Percentiles rank a stretch among this genome's conserved stretches.
These are phyloP conservation scores for Ornithoptera priamus DNA, from an alignment of 2,888 invertebrate species.

Conservation along the genomic window DNA sequence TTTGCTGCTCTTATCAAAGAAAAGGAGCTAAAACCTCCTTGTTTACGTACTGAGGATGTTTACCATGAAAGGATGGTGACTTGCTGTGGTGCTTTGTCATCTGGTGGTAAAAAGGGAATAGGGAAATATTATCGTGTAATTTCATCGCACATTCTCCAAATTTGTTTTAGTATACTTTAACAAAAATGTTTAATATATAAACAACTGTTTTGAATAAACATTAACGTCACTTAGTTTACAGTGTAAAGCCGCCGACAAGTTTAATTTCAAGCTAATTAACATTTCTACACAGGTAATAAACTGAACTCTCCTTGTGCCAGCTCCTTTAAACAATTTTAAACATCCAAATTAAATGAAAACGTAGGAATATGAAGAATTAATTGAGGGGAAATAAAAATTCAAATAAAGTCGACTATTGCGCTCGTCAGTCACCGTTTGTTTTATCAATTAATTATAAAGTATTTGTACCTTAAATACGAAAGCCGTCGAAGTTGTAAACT, in stretches of 20 bases:
- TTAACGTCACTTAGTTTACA: neutral
- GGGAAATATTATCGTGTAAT: no score
- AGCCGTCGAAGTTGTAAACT: constrained; percentile 2
- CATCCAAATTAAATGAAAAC: neutral
- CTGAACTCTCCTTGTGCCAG: neutral
- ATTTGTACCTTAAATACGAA: constrained; percentile 1
- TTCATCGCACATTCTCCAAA: no score
- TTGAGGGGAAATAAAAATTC: neutral
- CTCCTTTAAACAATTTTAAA: neutral
- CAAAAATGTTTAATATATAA: neutral
- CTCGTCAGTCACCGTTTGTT: neutral
- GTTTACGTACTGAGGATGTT: no score
- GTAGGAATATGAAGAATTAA: neutral
- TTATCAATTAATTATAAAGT: constrained; percentile 6
- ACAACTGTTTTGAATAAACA: neutral
- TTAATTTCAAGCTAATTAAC: neutral
- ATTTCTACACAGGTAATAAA: neutral
- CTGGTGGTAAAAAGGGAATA: no score
- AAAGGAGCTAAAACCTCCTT: no score
- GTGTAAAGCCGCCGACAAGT: neutral
- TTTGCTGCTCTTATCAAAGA: no score
- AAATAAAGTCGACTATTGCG: neutral
- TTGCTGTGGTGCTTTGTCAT: no score
- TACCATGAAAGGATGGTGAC: no score
- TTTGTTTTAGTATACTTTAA: neutral